Percentiles rank a stretch among this genome's conserved stretches.
Conservation (phyloP, 1,140 invertebrate genomes). For the Cherax quadricarinatus region DNA sequence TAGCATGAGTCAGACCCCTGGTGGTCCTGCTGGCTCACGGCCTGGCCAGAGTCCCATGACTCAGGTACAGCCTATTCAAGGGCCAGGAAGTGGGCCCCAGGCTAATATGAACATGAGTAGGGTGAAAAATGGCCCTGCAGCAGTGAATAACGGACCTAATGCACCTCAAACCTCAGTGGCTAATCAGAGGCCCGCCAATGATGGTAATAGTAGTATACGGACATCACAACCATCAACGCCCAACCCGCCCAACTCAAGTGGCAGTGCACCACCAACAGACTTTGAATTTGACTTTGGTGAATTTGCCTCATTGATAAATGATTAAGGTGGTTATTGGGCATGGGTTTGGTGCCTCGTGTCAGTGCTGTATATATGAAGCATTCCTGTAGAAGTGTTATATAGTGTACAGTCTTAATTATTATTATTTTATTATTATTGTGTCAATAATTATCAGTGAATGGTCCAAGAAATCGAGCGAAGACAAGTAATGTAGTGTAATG, state of each 20-base stretch:
- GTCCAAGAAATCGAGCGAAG: conserved; percentile 59
- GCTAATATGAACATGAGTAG: conserved; percentile 59
- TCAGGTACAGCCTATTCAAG: conserved; percentile 55
- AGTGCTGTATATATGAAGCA: conserved; percentile 71
- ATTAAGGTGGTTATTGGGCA: conserved; percentile 47
- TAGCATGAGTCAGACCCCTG: conserved; percentile 25
- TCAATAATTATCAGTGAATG: conserved; percentile 64
- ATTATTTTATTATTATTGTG: conserved; percentile 62
- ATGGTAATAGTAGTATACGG: conserved; percentile 66
- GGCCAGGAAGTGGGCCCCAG: conserved; percentile 43
- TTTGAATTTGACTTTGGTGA: conserved; percentile 63
- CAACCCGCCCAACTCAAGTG: conserved; percentile 54
- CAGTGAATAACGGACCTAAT: conserved; percentile 60
- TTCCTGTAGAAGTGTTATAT: conserved; percentile 70
- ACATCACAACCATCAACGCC: conserved; percentile 68
- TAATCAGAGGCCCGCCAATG: conserved; percentile 53
- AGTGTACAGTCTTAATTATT: conserved; percentile 72
- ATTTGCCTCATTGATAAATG: conserved; percentile 64
- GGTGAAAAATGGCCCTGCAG: conserved; percentile 44
- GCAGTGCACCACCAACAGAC: conserved; percentile 26
- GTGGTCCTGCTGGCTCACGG: conserved; percentile 42
- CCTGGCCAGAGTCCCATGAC: conserved; percentile 53
- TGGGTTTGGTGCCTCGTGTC: conserved; percentile 51
- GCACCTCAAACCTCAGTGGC: conserved; percentile 63
- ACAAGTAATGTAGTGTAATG: conserved; percentile 66